Conservation (phyloP, 2,113 vertebrate genomes). For the Morone saxatilis region DNA sequence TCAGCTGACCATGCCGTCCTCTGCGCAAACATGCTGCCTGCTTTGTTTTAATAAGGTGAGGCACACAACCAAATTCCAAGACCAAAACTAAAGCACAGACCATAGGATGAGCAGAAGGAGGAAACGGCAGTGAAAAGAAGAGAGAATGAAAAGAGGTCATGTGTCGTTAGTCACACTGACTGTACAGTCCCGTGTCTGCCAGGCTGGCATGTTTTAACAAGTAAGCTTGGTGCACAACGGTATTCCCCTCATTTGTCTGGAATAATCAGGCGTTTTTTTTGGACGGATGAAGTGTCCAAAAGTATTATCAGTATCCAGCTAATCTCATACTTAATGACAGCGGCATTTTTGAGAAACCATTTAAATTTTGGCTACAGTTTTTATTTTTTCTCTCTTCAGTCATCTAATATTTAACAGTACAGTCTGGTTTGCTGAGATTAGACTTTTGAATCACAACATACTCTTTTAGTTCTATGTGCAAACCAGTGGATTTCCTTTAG, state of each 20-base stretch:
- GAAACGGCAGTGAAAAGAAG: constrained; percentile 1
- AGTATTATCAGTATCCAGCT: constrained; percentile 18
- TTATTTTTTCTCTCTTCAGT: neutral
- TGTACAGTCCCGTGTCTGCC: constrained; percentile 42
- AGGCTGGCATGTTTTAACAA: constrained; percentile 45
- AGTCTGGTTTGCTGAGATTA: neutral
- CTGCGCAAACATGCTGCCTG: constrained; percentile 43
- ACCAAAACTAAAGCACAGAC: constrained; percentile 22
- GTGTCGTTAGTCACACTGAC: constrained; percentile 63
- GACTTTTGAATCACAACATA: neutral
- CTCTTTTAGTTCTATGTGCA: neutral
- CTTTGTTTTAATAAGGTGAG: constrained; percentile 61
- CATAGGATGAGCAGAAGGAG: constrained; percentile 9
- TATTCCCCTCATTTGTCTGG: constrained; percentile 57
- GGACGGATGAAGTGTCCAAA: constrained; percentile 21
- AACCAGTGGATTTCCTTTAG: neutral
- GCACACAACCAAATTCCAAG: constrained; percentile 28
- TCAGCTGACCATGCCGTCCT: constrained; percentile 56
- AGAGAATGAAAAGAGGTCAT: constrained; percentile 31
- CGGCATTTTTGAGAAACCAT: constrained; percentile 28
- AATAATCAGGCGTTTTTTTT: constrained; percentile 29
- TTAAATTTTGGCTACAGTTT: neutral
- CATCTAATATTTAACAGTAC: constrained; percentile 1
- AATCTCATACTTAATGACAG: constrained; percentile 26
- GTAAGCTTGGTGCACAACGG: constrained; percentile 51